These are phyloP conservation scores for Falco biarmicus DNA, from an alignment of 2,797 vertebrate species.

Conservation along the genomic window DNA sequence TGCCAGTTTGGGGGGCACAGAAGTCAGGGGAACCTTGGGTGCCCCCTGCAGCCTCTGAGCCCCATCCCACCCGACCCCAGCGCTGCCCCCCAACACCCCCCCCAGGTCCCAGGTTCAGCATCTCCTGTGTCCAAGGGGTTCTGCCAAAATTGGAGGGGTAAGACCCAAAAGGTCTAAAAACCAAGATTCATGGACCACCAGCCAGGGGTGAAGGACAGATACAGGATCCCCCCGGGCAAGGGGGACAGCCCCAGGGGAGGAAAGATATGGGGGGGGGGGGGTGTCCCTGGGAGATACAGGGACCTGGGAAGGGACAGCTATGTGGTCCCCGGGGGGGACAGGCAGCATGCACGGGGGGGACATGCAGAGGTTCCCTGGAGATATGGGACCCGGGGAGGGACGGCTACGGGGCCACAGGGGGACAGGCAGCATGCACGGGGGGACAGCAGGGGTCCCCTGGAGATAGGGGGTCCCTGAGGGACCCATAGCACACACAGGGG, in stretches of 20 bases:
- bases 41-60: neutral
- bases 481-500: neutral
- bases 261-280: too few relatives aligned
- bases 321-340: neutral
- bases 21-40: neutral
- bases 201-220: neutral
- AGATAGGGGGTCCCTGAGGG: neutral
- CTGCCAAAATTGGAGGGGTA: neutral
- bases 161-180: neutral
- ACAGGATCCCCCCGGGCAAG: neutral
- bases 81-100: neutral
- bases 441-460: neutral
- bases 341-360: conserved; percentile 6
- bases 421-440: neutral
- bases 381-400: neutral
- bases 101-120: neutral
- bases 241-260: neutral
- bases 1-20: neutral
- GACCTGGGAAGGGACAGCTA: neutral
- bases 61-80: neutral
- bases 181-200: neutral
- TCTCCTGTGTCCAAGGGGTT: neutral
- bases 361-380: neutral
- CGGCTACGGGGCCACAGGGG: neutral
- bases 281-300: neutral